Evolutionary conservation across 2,888 invertebrate genomes (phyloP), one percentile per base, ranked within the genome.

Genomic region (Eulithis prunata): DNA sequence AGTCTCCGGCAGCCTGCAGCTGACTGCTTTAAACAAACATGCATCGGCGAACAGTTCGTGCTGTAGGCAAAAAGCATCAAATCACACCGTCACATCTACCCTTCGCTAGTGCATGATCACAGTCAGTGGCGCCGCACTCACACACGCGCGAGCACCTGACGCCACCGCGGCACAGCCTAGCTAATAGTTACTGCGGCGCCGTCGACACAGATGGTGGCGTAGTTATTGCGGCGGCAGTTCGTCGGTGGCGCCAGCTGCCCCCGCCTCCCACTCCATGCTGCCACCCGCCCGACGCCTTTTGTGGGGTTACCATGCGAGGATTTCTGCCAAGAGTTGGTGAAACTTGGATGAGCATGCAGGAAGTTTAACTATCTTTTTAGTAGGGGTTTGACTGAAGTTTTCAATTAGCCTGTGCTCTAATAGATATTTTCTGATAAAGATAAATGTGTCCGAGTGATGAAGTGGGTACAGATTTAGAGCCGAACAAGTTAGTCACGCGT

Each of bases 71-170:
- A 52, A 61, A 56, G 58, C 64, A 53, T 8, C 36, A 14, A 13
- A 54, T 32, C 54, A 49, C 64, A 28, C 55, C 62, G 67, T 74
- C 73, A 57, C 64, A 52, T 78, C 83, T 83, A 75, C 49, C 71
- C 74, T 58, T 77, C 73, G 68, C 66, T 69, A 55, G 69, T 73
- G 74, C 70, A 62, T 63, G 62, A 6, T 47, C 69, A 64, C 76
- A 70, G 74, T 74, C 73, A 69, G 65, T 90, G 91, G 91, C 91
- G 91, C 91, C 91, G 87, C 88, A 90, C 92, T 86, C 92, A 92
- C 92, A 92, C 92, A 85, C 66, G 75, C 83, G 85, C 87, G 86
- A 79, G 78, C 92, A 92, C 92, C 91, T 92, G 92, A 91, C 92
- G 91, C 90, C 90, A 89, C 83, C 56, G 52, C 51, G 66, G 10